These are phyloP conservation scores for Capreolus pygargus DNA, from an alignment of 2,113 vertebrate genomes.

Conservation along the genomic window DNA sequence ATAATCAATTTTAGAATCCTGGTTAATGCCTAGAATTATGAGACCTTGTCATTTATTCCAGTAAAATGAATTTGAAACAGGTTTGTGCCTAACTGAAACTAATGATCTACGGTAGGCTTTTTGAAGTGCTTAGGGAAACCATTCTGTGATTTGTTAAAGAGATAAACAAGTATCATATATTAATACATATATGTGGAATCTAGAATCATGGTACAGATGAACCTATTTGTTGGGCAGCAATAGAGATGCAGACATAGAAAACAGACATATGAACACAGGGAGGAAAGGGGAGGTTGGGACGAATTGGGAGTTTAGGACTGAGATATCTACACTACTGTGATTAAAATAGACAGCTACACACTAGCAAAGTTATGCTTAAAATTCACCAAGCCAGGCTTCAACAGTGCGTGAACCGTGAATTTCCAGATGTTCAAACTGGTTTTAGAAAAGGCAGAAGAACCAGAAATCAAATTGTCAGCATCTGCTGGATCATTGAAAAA, in stretches of 20 bases:
- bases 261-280: neutral
- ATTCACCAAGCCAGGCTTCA: neutral
- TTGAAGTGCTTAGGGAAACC: neutral
- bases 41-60: neutral
- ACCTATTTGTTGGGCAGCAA: neutral
- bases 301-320: neutral
- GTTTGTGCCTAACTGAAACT: neutral
- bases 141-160: neutral
- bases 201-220: neutral
- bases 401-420: fast-evolving
- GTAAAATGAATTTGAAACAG: neutral
- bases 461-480: neutral
- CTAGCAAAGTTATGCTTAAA: neutral
- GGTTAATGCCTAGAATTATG: neutral
- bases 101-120: neutral
- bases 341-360: neutral
- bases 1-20: neutral
- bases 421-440: neutral
- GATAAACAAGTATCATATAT: neutral
- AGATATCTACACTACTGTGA: neutral
- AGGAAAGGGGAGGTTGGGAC: neutral
- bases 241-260: neutral
- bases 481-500: fast-evolving
- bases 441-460: neutral
- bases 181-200: neutral